These are phyloP conservation scores for Neomorphus geoffroyi DNA, from an alignment of 2,797 vertebrate genomes.

Conservation along the genomic window DNA sequence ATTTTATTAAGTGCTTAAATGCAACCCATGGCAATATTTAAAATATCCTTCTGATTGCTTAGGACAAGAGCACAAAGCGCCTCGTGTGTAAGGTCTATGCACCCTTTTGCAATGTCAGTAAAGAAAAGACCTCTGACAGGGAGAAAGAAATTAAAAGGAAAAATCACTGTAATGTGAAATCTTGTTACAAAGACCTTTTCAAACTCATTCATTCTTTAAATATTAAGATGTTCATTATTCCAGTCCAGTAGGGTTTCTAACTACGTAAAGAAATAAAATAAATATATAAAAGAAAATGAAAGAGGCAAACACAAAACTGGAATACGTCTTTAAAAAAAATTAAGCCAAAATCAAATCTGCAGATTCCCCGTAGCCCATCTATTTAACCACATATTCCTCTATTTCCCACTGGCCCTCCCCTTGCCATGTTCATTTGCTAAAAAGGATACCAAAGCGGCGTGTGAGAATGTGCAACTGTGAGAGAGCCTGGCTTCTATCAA, in stretches of 20 bases:
- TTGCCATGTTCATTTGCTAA: not conserved
- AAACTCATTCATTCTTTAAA: not conserved
- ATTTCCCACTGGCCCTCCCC: not conserved
- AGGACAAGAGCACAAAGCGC: not conserved
- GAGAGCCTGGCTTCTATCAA: not conserved
- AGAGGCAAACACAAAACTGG: not conserved
- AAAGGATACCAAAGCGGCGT: not conserved
- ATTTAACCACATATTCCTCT: not conserved
- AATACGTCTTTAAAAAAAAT: not conserved
- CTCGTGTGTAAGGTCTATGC: accelerated
- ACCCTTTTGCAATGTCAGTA: not conserved
- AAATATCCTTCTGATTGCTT: not conserved
- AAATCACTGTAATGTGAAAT: not conserved
- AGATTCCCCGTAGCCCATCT: accelerated
- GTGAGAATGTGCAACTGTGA: not conserved
- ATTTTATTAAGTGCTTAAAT: not conserved
- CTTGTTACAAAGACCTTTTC: not conserved
- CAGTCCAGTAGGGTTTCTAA: not conserved
- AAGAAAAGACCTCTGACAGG: not conserved
- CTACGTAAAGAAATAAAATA: not conserved
- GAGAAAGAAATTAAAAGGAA: not conserved
- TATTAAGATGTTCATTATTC: not conserved
- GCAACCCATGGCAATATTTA: not conserved
- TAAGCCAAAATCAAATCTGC: not conserved
- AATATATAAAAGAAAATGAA: too few relatives aligned